phyloP scores from a whole-genome alignment of 2,797 vertebrate genomes.

The Hylomyscus alleni region DNA sequence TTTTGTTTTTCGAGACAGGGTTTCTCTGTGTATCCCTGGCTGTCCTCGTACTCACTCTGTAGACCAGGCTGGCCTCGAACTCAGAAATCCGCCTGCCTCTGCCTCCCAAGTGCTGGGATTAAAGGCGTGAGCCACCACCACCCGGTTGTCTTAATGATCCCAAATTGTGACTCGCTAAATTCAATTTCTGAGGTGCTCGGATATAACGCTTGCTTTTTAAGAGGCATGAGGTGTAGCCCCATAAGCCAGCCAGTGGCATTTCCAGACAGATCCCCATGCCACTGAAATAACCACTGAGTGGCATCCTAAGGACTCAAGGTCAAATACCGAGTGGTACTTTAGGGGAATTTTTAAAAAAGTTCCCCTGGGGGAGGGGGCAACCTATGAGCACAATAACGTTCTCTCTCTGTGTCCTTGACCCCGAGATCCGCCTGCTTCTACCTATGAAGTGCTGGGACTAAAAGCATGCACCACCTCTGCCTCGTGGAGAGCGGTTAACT shows the following conservation, averaged over 20 bases:
- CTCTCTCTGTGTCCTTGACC: no score
- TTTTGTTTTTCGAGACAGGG: no score
- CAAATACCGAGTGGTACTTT: not conserved
- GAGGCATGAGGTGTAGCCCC: not conserved
- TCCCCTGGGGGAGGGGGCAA: not conserved
- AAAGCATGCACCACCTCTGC: not conserved
- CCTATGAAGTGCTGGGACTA: not conserved
- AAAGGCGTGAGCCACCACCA: no score
- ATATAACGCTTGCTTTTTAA: not conserved
- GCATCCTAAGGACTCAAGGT: conserved; percentile 28
- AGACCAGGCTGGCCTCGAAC: no score
- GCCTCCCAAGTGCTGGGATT: no score
- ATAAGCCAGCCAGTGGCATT: conserved; percentile 19
- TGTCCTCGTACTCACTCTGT: no score
- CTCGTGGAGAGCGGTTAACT: not conserved
- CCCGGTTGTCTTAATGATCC: conserved; percentile 28
- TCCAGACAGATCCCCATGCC: not conserved
- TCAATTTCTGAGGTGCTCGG: not conserved
- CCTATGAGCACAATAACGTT: no score
- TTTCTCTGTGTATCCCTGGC: no score
- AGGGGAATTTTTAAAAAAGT: not conserved
- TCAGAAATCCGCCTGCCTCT: no score
- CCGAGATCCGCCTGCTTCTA: not conserved
- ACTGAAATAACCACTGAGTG: not conserved
- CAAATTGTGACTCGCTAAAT: conserved; percentile 21